phyloP scores from a whole-genome alignment of 2,113 vertebrate species.

The Callipepla squamata region DNA sequence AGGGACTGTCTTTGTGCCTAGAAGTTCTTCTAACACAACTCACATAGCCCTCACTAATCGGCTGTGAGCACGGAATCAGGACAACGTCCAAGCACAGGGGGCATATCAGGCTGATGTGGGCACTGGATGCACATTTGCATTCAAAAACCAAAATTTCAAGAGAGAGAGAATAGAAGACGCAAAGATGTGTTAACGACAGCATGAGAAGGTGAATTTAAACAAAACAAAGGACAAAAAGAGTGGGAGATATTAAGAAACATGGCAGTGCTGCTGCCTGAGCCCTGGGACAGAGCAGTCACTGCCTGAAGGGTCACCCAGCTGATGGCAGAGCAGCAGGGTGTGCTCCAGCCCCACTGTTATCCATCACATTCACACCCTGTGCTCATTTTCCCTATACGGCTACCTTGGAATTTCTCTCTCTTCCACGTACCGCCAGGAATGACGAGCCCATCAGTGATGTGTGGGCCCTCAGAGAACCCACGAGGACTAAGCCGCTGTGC shows the following conservation, averaged over 20 bases:
- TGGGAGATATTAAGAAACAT: background rate
- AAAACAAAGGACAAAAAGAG: background rate
- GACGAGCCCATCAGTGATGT: background rate
- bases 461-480: too few species aligned
- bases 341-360: background rate
- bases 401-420: background rate
- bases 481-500: accelerated
- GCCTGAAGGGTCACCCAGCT: background rate
- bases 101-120: background rate
- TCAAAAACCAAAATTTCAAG: background rate
- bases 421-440: background rate
- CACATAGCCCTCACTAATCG: background rate
- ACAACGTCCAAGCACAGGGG: too few species aligned
- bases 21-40: background rate
- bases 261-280: background rate
- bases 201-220: background rate
- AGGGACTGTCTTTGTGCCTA: background rate
- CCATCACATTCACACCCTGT: background rate
- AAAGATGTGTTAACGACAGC: background rate
- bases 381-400: background rate
- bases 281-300: background rate
- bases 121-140: background rate
- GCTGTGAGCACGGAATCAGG: background rate
- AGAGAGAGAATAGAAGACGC: background rate
- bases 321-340: background rate